Base-by-base conservation (phyloP, 2,797 vertebrate genomes). In the Pseudomugil tenellus region DNA sequence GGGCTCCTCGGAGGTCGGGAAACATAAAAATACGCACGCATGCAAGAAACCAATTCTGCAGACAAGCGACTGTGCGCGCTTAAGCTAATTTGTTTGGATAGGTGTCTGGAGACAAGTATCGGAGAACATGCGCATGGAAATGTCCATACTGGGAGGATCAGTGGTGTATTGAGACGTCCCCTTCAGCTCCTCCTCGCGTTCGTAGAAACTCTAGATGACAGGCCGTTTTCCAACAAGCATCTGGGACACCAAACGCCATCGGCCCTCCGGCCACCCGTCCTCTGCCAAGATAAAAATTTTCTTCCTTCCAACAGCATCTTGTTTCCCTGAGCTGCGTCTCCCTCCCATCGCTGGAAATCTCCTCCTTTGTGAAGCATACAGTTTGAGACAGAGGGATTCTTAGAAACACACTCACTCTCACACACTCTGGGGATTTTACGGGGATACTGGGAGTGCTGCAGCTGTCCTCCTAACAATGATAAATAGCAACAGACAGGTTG, bases 401-500 rank as follows among this genome's bases (percentile, higher is more conserved):
- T 51, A 37, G 57, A 79, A 75, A 73, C 64, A 54, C 66, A 51
- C 69, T n/a, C 67, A 54, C 46, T 31, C 17, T 48, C 49, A 65
- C 63, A 56, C 72, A 67, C 72, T 77, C 46, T 23, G 81, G 80
- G 77, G 72, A 73, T 67, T 77, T 75, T 72, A 82, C 28, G 12
- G 63, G 63, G 75, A 85, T 72, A 52, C 48, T 63, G 76, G 79
- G 73, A 86, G 70, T 62, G 66, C 68, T 81, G 76, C 86, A 88
- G 84, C 84, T 87, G 86, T 84, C 77, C 19, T 67, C 61, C 82
- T 84, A 82, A 89, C 77, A 71, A 71, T 91, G 84, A 92, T 75
- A 74, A 87, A 92, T 70, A 57, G 64, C 68, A 35, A 71, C 67
- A 77, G 80, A 84, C 72, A 81, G 70, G 71, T 87, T 82, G 85